phyloP scores from a whole-genome alignment of 2,888 invertebrate genomes.

The Rhopalosiphum nymphaeae region DNA sequence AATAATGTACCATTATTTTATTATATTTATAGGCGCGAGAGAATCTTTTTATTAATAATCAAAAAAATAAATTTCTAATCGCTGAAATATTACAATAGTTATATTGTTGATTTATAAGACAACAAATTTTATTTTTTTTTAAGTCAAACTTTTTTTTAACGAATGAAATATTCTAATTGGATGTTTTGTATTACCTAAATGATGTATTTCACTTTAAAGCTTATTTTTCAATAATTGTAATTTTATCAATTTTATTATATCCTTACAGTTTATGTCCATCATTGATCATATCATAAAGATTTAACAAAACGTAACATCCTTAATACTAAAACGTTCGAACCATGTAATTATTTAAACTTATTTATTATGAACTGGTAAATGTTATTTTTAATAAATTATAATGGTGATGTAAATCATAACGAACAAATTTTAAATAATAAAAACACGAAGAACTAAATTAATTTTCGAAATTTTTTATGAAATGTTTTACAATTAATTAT shows the following conservation, averaged over 20 bases:
- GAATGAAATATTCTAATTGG: background rate
- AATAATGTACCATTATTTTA: background rate
- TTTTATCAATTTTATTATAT: background rate
- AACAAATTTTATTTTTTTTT: background rate
- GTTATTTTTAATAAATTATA: background rate
- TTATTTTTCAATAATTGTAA: background rate
- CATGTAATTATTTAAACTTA: background rate
- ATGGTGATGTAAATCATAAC: background rate
- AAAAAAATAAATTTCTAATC: background rate
- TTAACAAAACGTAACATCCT: background rate
- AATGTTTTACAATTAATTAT: background rate
- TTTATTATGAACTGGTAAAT: background rate
- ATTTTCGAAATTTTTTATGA: background rate
- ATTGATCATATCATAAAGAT: background rate
- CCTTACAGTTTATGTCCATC: background rate
- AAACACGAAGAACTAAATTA: background rate
- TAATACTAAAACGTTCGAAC: slow-evolving; percentile 7
- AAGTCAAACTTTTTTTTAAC: background rate
- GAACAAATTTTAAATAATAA: background rate
- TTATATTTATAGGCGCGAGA: background rate
- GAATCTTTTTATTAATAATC: background rate
- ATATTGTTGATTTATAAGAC: background rate
- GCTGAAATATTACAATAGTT: background rate
- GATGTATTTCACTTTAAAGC: background rate
- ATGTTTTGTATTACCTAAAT: background rate